phyloP scores from a whole-genome alignment of 2,888 invertebrate genomes.

The Lithodes maja region DNA sequence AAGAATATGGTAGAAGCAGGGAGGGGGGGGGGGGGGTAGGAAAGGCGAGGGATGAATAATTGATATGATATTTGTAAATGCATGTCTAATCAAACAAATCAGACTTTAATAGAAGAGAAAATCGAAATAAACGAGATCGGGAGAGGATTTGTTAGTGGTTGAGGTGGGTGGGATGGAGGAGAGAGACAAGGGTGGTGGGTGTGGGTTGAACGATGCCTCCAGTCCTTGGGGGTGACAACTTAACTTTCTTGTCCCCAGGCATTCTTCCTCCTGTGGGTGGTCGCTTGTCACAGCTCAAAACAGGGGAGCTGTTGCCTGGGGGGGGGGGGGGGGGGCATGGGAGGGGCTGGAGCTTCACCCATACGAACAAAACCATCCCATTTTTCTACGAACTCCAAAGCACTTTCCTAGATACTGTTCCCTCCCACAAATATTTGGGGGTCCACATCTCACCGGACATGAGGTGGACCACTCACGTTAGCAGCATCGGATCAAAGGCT shows the following conservation, averaged over 20 bases:
- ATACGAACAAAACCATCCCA: no score
- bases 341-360: background rate
- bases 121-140: no score
- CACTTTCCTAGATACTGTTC: no score
- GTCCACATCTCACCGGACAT: no score
- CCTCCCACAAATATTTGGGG: no score
- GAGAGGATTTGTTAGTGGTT: conserved; percentile 33
- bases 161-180: conserved; percentile 37
- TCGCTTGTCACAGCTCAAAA: background rate
- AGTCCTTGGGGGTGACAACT: conserved; percentile 49
- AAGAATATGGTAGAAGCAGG: background rate
- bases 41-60: background rate
- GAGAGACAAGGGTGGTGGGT: background rate
- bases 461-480: no score
- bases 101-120: no score
- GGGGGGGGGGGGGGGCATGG: background rate
- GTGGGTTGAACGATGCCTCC: conserved; percentile 34
- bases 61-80: background rate
- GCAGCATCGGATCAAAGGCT: no score
- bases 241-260: conserved; percentile 35
- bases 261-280: conserved; percentile 3
- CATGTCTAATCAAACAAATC: no score
- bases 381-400: no score
- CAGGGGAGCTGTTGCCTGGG: background rate
- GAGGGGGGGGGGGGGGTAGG: conserved; percentile 3